Evolutionary conservation across 2,113 vertebrate species (phyloP).

Genomic region (Edolisoma coerulescens): DNA sequence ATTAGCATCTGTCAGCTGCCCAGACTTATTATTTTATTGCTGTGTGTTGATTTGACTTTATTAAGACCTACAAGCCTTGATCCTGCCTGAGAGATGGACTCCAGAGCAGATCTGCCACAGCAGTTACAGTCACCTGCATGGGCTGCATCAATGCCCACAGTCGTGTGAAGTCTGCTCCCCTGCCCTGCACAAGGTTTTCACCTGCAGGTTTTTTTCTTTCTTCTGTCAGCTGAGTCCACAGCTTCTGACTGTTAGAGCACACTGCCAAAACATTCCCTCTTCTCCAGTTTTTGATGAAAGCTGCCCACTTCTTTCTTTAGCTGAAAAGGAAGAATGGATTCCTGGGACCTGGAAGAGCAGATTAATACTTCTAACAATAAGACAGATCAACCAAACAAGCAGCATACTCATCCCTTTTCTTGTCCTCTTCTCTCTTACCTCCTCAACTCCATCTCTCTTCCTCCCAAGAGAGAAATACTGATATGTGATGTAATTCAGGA

Average conservation of each 20-base stretch:
- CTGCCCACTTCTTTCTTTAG: neutral
- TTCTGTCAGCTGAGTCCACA: neutral
- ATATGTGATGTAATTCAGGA: neutral
- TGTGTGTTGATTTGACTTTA: constrained; percentile 45
- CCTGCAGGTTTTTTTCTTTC: neutral
- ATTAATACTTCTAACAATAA: neutral
- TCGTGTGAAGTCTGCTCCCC: neutral
- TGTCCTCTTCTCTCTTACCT: neutral
- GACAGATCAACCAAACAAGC: neutral
- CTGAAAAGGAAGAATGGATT: neutral
- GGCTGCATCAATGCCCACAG: neutral
- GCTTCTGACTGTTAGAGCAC: neutral
- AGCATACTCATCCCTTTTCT: neutral
- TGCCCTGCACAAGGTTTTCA: neutral
- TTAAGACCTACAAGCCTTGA: constrained; percentile 46
- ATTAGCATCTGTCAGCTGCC: constrained; percentile 59
- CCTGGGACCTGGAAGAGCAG: neutral
- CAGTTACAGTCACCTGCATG: neutral
- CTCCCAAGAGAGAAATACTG: neutral
- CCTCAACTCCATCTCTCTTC: neutral
- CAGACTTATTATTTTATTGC: constrained; percentile 33
- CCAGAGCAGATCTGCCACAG: neutral
- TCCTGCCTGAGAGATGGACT: constrained; percentile 2
- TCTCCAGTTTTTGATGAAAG: neutral
- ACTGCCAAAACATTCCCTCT: neutral